phyloP scores from a whole-genome alignment of 2,888 invertebrate genomes.

The Spodoptera littoralis region DNA sequence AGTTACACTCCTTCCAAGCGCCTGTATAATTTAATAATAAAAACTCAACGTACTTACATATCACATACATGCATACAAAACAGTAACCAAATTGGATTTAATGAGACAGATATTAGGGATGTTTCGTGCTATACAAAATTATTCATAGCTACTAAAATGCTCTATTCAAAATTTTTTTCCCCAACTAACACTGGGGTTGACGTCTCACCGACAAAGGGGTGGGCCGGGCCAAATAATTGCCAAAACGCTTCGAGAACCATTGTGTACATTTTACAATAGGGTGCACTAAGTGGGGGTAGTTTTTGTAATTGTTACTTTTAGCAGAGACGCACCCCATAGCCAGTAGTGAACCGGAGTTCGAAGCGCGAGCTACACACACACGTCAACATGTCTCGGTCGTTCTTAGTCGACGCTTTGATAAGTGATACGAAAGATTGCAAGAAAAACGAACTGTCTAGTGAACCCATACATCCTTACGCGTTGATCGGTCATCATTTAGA shows the following conservation, averaged over 20 bases:
- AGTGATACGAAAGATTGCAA: constrained; percentile 89
- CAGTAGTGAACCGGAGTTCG: constrained; percentile 76
- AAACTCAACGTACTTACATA: constrained; percentile 58
- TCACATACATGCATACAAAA: constrained; percentile 69
- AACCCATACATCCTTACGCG: constrained; percentile 79
- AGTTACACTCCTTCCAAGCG: constrained; percentile 28
- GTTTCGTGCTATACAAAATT: constrained; percentile 86
- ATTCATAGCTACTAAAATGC: constrained; percentile 88
- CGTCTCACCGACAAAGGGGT: constrained; percentile 86
- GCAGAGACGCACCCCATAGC: constrained; percentile 72
- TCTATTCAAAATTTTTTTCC: constrained; percentile 82
- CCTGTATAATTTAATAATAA: constrained; percentile 50
- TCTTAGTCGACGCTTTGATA: constrained; percentile 94
- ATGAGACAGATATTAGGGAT: constrained; percentile 87
- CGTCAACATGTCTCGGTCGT: constrained; percentile 93
- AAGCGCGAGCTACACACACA: constrained; percentile 60
- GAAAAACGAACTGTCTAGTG: constrained; percentile 76
- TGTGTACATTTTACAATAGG: constrained; percentile 86
- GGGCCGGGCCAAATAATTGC: constrained; percentile 88
- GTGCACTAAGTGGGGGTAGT: constrained; percentile 88
- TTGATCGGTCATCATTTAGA: constrained; percentile 77
- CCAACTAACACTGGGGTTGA: constrained; percentile 80
- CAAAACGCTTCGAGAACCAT: constrained; percentile 87
- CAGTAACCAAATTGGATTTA: constrained; percentile 86
- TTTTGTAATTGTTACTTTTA: constrained; percentile 87